Percentiles rank a stretch among this genome's conserved stretches.
These are phyloP conservation scores for Pammene fasciana DNA, from an alignment of 2,888 invertebrate species.

Conservation along the genomic window DNA sequence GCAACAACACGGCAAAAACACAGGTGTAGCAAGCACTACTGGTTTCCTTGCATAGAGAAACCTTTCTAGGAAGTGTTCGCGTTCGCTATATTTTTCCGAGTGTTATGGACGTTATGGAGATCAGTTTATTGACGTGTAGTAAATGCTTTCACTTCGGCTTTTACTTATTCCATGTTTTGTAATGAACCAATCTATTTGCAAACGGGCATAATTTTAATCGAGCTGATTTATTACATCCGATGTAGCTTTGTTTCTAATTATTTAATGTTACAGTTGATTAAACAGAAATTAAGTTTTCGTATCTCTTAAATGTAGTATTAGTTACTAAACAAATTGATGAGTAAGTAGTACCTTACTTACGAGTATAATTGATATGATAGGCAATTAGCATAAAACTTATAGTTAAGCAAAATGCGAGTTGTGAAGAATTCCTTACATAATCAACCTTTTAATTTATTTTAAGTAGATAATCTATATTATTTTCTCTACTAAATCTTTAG, in stretches of 20 bases:
- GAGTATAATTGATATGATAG: too few species aligned
- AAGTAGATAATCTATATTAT: too few species aligned
- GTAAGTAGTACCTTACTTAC: too few species aligned
- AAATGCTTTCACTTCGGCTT: conserved; percentile 69
- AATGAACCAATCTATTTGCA: conserved; percentile 19
- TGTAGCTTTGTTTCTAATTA: conserved; percentile 16
- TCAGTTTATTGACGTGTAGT: conserved; percentile 61
- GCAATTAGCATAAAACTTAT: too few species aligned
- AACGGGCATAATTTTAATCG: conserved; percentile 19
- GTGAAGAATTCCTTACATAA: too few species aligned
- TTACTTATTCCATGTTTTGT: conserved; percentile 37
- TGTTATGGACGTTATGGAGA: conserved; percentile 61
- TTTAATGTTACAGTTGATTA: conserved; percentile 13
- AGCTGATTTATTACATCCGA: conserved; percentile 21
- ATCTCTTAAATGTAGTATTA: background rate
- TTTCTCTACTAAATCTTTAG: too few species aligned
- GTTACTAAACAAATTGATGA: background rate
- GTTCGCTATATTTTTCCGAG: conserved; percentile 58
- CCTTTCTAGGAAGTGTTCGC: conserved; percentile 65
- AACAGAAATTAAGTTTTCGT: background rate
- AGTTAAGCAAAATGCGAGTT: too few species aligned
- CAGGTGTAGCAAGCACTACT: conserved; percentile 23
- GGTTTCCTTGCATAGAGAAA: conserved; percentile 48
- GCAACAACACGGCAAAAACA: conserved; percentile 9
- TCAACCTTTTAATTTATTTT: too few species aligned